Conservation (phyloP, 2,113 vertebrate species). For the Notarius lentiginosus region DNA sequence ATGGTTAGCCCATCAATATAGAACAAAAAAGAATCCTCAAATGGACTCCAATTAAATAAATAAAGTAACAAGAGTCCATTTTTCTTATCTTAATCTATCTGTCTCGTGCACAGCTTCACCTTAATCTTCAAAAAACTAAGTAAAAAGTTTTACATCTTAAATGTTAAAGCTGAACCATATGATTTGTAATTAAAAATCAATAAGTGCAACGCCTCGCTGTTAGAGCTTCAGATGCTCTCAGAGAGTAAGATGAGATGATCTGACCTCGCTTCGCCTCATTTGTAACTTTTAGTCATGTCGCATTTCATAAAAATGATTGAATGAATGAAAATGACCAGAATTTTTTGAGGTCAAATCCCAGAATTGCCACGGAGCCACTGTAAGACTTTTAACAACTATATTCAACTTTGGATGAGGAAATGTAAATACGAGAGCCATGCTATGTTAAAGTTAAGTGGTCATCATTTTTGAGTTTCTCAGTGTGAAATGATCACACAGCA, state of each 20-base stretch:
- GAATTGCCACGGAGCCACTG: neutral
- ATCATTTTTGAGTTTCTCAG: neutral
- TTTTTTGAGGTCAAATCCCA: neutral
- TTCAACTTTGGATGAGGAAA: neutral
- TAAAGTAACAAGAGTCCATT: neutral
- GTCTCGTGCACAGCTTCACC: neutral
- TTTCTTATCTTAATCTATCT: neutral
- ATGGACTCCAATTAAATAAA: neutral
- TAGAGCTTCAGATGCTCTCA: conserved; percentile 1
- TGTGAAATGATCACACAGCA: neutral
- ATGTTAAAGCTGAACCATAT: neutral
- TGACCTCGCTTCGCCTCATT: neutral
- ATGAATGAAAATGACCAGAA: neutral
- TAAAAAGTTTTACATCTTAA: neutral
- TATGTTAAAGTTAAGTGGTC: neutral
- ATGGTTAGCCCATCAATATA: neutral
- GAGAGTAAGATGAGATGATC: neutral
- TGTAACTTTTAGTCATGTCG: neutral
- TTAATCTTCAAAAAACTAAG: neutral
- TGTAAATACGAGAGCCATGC: neutral
- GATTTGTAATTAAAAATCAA: neutral
- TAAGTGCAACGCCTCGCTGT: neutral
- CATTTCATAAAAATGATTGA: neutral
- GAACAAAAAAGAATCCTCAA: neutral
- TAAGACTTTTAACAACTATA: neutral